Conservation (phyloP, 2,888 invertebrate species). For the Luffia ferchaultella region DNA sequence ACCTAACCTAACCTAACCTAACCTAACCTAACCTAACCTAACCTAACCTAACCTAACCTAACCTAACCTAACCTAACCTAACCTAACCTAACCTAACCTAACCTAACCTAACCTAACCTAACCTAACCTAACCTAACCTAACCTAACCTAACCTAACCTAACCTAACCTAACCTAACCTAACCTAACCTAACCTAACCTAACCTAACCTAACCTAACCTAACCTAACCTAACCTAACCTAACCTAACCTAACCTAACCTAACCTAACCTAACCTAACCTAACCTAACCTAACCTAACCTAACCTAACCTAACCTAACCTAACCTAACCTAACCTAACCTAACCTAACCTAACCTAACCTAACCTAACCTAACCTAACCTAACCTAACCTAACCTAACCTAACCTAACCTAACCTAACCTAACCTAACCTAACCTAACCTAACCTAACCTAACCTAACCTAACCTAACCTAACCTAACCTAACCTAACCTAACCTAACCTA, state of each 20-base stretch:
- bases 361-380: constrained; percentile 10
- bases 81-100: constrained; percentile 6
- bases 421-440: constrained; percentile 7
- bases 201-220: constrained; percentile 10
- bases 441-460: constrained; percentile 5
- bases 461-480: constrained; percentile 6
- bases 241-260: constrained; percentile 14
- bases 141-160: constrained; percentile 11
- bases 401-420: constrained; percentile 8
- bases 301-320: constrained; percentile 10
- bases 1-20: constrained; percentile 14
- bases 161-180: constrained; percentile 10
- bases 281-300: constrained; percentile 8
- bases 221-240: constrained; percentile 13
- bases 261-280: constrained; percentile 12
- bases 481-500: constrained; percentile 6
- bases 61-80: constrained; percentile 17
- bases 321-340: constrained; percentile 10
- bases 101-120: constrained; percentile 13
- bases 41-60: constrained; percentile 18
- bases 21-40: constrained; percentile 13
- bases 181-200: constrained; percentile 12
- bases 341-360: constrained; percentile 10
- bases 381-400: constrained; percentile 11
- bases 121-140: constrained; percentile 12